These are phyloP conservation scores for Pyrrhia umbra DNA, from an alignment of 2,888 invertebrate genomes.

Conservation along the genomic window DNA sequence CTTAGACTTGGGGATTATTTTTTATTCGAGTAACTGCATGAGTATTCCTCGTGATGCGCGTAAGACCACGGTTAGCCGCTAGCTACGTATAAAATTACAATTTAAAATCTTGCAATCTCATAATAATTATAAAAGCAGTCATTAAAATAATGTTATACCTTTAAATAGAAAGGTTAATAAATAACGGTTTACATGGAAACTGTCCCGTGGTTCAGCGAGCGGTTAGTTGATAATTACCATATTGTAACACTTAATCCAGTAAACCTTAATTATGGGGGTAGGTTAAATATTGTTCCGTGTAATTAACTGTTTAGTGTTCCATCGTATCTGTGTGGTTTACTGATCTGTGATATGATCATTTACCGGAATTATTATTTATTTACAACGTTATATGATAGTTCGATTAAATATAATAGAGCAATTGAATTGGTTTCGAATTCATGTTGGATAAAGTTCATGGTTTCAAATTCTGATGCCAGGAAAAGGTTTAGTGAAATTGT, in stretches of 20 bases:
- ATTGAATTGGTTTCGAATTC: not conserved
- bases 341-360: conserved; percentile 23
- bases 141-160: conserved; percentile 23
- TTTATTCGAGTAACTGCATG: no score
- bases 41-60: not conserved
- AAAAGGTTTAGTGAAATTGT: not conserved
- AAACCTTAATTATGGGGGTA: conserved; percentile 48
- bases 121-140: conserved; percentile 26
- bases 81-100: conserved; percentile 3
- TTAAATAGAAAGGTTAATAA: conserved; percentile 32
- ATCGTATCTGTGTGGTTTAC: conserved; percentile 25
- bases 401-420: not conserved
- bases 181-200: conserved; percentile 28
- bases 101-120: conserved; percentile 10
- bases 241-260: conserved; percentile 49
- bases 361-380: not conserved
- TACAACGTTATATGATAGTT: no score
- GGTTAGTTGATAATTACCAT: conserved; percentile 56
- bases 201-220: conserved; percentile 26
- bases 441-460: not conserved
- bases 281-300: conserved; percentile 44
- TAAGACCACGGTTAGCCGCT: not conserved
- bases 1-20: no score
- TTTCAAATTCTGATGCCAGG: not conserved
- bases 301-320: conserved; percentile 32